Percentiles rank a stretch among this genome's conserved stretches.
phyloP scores from a whole-genome alignment of 2,797 vertebrate genomes.

The Naso thynnoides region DNA sequence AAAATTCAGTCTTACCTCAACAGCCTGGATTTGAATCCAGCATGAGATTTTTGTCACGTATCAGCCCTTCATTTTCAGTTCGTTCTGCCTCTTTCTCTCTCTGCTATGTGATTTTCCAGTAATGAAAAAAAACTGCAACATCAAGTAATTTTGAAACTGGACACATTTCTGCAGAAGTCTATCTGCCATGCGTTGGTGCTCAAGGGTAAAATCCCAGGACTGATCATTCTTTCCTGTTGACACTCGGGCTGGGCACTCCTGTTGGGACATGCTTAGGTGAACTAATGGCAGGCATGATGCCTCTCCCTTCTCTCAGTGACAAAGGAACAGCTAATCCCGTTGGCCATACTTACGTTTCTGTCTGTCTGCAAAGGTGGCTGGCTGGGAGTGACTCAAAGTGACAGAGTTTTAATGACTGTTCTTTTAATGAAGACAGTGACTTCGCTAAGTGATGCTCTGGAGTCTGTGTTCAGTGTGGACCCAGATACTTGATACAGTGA shows the following conservation, averaged over 20 bases:
- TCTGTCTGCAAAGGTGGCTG: conserved; percentile 34
- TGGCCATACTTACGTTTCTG: conserved; percentile 35
- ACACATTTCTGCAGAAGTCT: conserved; percentile 37
- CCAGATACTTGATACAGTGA: conserved; percentile 39
- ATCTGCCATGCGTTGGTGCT: conserved; percentile 30
- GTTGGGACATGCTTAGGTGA: conserved; percentile 75
- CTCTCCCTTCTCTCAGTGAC: conserved; percentile 65
- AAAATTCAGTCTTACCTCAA: conserved; percentile 15
- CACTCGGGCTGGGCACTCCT: conserved; percentile 72
- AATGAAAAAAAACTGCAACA: conserved; percentile 3
- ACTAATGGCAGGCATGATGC: conserved; percentile 64
- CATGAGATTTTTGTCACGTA: conserved; percentile 9
- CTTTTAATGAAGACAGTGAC: conserved; percentile 19
- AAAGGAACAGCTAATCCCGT: conserved; percentile 65
- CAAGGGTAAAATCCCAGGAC: conserved; percentile 69
- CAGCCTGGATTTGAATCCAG: conserved; percentile 21
- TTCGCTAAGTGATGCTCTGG: background rate
- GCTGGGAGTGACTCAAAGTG: conserved; percentile 51
- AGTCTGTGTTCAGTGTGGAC: conserved; percentile 19
- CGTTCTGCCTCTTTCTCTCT: background rate
- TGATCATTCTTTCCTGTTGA: conserved; percentile 75
- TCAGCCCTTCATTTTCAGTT: conserved; percentile 3
- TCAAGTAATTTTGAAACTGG: conserved; percentile 39
- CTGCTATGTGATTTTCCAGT: conserved; percentile 3
- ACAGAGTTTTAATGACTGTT: conserved; percentile 33